phyloP scores from a whole-genome alignment of 2,113 vertebrate genomes.

The Caranx melampygus region DNA sequence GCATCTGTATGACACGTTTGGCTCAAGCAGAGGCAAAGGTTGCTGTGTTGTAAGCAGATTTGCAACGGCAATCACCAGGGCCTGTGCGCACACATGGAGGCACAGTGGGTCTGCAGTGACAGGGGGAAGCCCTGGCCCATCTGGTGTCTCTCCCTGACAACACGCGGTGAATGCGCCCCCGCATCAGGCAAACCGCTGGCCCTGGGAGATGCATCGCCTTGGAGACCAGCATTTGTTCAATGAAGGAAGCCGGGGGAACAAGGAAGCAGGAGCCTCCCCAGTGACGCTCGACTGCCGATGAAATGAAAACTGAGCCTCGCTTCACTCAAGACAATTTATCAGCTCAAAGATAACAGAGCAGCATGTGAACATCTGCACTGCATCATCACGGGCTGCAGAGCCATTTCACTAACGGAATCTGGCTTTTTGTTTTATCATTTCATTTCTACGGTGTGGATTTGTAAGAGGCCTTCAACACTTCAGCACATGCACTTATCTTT shows the following conservation, averaged over 20 bases:
- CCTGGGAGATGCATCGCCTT: constrained; percentile 65
- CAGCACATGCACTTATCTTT: constrained; percentile 12
- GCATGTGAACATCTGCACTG: constrained; percentile 7
- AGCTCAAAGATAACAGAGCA: background rate
- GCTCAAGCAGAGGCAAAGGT: constrained; percentile 30
- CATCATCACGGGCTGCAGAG: background rate
- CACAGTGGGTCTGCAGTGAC: constrained; percentile 26
- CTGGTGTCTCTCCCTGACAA: constrained; percentile 65
- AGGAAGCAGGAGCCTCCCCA: constrained; percentile 43
- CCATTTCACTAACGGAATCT: background rate
- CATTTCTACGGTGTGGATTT: constrained; percentile 12
- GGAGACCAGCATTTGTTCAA: constrained; percentile 62
- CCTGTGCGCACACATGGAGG: constrained; percentile 11
- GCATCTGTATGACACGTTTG: constrained; percentile 18
- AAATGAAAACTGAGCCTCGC: background rate
- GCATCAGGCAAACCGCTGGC: constrained; percentile 35
- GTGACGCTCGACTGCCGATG: constrained; percentile 31
- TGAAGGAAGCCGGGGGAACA: constrained; percentile 26
- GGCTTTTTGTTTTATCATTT: background rate
- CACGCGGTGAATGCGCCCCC: constrained; percentile 20
- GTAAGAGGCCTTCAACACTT: background rate
- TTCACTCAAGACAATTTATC: constrained; percentile 39
- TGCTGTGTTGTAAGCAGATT: constrained; percentile 21
- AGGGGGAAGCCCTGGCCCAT: constrained; percentile 53
- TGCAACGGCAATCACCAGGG: background rate